These are phyloP conservation scores for Chrysotoxum bicinctum DNA, from an alignment of 2,888 invertebrate genomes.

Conservation along the genomic window DNA sequence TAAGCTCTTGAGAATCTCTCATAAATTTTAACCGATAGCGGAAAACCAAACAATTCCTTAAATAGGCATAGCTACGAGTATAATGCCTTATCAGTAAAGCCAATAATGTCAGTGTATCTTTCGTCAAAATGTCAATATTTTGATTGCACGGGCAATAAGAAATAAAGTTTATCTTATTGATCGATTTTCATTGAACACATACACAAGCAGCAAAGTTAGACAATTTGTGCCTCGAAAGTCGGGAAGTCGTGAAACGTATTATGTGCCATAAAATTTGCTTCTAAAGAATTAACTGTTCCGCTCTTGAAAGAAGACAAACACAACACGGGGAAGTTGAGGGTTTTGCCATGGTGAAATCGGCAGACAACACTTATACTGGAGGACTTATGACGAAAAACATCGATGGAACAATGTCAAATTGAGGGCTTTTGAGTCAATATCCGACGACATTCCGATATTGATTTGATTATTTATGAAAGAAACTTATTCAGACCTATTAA, in stretches of 20 bases:
- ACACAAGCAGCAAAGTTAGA: not conserved
- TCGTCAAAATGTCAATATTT: not conserved
- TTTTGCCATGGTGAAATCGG: not conserved
- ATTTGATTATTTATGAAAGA: conserved; percentile 3
- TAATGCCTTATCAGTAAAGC: not conserved
- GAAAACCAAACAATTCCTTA: not conserved
- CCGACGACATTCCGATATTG: not conserved
- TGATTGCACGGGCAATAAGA: not conserved
- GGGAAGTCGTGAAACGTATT: not conserved
- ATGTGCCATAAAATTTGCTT: not conserved
- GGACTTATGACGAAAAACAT: not conserved
- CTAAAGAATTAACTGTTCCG: not conserved
- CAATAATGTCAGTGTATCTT: not conserved
- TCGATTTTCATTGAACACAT: not conserved
- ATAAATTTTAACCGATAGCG: not conserved
- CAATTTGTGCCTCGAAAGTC: not conserved
- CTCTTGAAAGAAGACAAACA: not conserved
- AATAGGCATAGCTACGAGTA: not conserved
- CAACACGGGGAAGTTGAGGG: not conserved
- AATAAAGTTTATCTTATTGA: not conserved
- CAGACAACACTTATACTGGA: not conserved
- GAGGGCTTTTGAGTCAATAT: not conserved
- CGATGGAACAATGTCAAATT: not conserved
- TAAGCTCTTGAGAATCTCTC: not conserved
- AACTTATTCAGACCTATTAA: not conserved